These are phyloP conservation scores for Drosophila nigricruria DNA, from an alignment of 2,888 invertebrate species.

Conservation along the genomic window DNA sequence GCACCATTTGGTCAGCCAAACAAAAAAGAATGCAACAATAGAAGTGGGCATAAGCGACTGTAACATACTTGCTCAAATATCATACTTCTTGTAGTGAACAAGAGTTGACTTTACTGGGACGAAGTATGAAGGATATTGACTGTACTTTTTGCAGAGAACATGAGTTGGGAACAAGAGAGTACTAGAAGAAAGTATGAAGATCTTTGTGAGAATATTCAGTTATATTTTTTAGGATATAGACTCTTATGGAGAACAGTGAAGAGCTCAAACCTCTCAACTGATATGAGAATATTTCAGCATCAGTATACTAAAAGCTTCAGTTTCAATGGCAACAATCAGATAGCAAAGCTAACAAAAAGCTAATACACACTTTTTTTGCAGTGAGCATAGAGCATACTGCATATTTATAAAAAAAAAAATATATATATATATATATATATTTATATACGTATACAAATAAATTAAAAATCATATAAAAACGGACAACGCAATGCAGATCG, in stretches of 20 bases:
- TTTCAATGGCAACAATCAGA: neutral
- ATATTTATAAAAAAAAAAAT: constrained; percentile 1
- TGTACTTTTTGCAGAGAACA: no score
- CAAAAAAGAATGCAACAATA: constrained; percentile 12
- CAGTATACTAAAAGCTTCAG: neutral
- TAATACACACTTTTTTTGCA: neutral
- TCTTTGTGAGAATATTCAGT: no score
- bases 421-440: constrained; percentile 14
- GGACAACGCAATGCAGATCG: constrained; percentile 68
- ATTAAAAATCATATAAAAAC: constrained; percentile 76
- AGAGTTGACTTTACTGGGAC: neutral
- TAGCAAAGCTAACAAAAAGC: neutral
- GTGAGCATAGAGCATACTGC: neutral
- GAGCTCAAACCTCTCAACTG: no score
- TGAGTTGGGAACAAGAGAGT: no score
- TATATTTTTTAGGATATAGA: neutral
- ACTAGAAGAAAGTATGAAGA: no score
- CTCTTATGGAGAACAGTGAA: no score
- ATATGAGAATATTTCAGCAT: no score
- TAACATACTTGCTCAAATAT: neutral
- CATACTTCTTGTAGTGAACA: no score
- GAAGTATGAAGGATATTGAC: no score
- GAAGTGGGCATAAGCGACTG: neutral
- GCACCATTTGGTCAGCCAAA: constrained; percentile 74
- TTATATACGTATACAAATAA: constrained; percentile 60